Conservation (phyloP, 2,113 vertebrate genomes). For the Colossoma macropomum region DNA sequence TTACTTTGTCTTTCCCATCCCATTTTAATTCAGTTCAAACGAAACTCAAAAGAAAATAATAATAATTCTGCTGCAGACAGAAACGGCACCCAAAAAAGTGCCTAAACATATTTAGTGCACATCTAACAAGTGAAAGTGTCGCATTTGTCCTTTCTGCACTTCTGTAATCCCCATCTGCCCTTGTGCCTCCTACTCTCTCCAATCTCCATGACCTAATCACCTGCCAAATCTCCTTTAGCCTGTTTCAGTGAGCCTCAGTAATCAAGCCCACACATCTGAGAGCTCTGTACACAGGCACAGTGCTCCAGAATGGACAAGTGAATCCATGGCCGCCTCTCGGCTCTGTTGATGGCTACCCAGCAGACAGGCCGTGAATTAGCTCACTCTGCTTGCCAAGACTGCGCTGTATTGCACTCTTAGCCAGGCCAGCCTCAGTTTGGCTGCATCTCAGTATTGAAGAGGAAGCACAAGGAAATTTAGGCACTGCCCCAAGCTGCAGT, state of each 20-base stretch:
- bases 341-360: no score
- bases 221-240: constrained; percentile 44
- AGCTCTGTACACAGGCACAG: no score
- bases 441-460: not conserved
- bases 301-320: no score
- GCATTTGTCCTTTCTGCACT: constrained; percentile 4
- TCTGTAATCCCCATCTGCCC: constrained; percentile 43
- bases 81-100: not conserved
- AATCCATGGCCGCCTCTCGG: no score
- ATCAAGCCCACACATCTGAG: constrained; percentile 34
- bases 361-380: no score
- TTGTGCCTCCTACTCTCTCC: constrained; percentile 21
- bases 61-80: not conserved
- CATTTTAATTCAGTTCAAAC: no score
- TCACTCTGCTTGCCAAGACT: no score
- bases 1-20: no score
- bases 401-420: no score
- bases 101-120: not conserved
- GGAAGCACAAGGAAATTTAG: not conserved
- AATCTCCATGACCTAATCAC: constrained; percentile 30
- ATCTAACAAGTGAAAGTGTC: not conserved
- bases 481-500: not conserved
- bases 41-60: no score
- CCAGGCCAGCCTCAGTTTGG: not conserved
- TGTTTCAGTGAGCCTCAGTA: not conserved